A percentile compares a stretch with the other conserved stretches of the same genome.
phyloP scores from a whole-genome alignment of 1,140 invertebrate species.

The Cotesia glomerata region DNA sequence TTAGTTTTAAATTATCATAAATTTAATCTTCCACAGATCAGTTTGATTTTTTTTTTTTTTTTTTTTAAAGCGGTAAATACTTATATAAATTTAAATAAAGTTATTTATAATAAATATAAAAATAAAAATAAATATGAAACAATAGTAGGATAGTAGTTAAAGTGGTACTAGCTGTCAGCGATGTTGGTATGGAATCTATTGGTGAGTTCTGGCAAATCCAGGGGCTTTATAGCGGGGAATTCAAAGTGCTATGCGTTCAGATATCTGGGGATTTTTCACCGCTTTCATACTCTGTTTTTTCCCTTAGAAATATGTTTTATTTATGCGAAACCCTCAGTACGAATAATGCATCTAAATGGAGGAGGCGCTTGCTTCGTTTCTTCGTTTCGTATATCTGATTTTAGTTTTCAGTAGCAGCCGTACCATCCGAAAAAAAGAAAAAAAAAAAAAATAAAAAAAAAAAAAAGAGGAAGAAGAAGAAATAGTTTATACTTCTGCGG shows the following conservation, averaged over 20 bases:
- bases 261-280: constrained; percentile 8
- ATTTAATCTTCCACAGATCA: too few relatives aligned
- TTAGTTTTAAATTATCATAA: too few relatives aligned
- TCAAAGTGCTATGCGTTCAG: constrained; percentile 3
- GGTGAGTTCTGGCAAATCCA: constrained; percentile 1
- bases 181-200: neutral
- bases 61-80: too few relatives aligned
- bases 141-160: neutral
- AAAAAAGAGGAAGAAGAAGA: too few relatives aligned
- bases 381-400: constrained; percentile 52
- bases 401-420: constrained; percentile 35
- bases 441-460: neutral
- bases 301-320: constrained; percentile 28
- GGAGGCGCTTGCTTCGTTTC: constrained; percentile 36
- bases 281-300: constrained; percentile 7
- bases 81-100: neutral
- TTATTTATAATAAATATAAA: neutral
- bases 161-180: neutral
- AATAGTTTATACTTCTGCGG: too few relatives aligned
- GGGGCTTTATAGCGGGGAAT: neutral
- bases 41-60: too few relatives aligned
- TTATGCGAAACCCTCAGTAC: constrained; percentile 16
- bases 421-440: too few relatives aligned
- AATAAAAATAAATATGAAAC: neutral
- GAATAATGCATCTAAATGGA: constrained; percentile 50